Percentiles rank a stretch among this genome's conserved stretches.
These are phyloP conservation scores for Nesidiocoris tenuis DNA, from an alignment of 2,888 invertebrate genomes.

Conservation along the genomic window DNA sequence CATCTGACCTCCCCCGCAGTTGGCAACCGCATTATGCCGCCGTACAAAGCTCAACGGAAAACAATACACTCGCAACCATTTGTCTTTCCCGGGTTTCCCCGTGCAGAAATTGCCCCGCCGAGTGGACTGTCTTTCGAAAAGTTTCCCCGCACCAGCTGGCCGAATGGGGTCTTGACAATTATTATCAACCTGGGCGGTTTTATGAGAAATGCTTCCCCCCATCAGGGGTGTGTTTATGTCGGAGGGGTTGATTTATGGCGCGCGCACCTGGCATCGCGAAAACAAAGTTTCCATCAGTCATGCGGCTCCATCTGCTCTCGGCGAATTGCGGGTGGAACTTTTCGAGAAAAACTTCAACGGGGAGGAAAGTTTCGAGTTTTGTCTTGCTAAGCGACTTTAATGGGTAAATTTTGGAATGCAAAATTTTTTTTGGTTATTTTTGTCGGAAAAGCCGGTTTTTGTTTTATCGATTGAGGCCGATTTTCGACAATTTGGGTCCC, in stretches of 20 bases:
- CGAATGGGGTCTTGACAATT: slow-evolving; percentile 23
- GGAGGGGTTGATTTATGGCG: slow-evolving; percentile 23
- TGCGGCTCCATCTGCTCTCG: too few species aligned
- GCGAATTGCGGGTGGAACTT: too few species aligned
- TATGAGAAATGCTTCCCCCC: slow-evolving; percentile 23
- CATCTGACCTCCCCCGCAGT: not conserved
- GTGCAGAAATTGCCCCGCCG: not conserved
- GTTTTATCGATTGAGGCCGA: too few species aligned
- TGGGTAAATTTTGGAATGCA: too few species aligned
- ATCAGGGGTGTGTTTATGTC: slow-evolving; percentile 5
- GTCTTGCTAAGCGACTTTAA: too few species aligned
- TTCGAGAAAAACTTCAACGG: too few species aligned
- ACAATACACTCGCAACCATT: slow-evolving; percentile 13
- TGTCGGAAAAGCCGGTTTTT: too few species aligned
- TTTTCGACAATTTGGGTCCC: too few species aligned
- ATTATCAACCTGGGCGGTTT: slow-evolving; percentile 5
- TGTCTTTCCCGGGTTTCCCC: slow-evolving; percentile 14
- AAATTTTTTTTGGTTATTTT: too few species aligned
- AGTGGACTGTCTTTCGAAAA: not conserved
- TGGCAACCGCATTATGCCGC: not conserved
- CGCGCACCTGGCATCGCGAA: slow-evolving; percentile 15
- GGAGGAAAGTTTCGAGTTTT: too few species aligned
- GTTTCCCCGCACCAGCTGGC: not conserved
- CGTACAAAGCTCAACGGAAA: not conserved
- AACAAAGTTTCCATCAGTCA: not conserved